Evolutionary conservation across 1,140 invertebrate species (phyloP).

Genomic region (Spodoptera litura): DNA sequence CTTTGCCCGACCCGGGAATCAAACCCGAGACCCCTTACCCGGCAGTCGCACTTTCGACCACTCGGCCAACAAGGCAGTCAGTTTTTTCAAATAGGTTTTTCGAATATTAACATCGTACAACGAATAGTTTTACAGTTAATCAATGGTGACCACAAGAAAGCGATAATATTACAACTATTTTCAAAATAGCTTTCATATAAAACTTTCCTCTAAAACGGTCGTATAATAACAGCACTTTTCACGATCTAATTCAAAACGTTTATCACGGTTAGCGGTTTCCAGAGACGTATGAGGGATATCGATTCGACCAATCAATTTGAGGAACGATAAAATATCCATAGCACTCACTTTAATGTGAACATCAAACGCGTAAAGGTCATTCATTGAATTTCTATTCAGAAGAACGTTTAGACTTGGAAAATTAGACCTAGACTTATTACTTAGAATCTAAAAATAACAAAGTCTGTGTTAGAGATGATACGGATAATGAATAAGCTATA

Average conservation of each 20-base stretch:
- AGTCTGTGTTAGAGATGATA: no score
- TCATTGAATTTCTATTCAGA: conserved; percentile 8
- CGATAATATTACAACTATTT: not conserved
- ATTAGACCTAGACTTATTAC: not conserved
- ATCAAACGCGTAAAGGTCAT: conserved; percentile 4
- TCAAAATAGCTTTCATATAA: not conserved
- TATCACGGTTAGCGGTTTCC: conserved; percentile 5
- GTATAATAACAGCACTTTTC: not conserved
- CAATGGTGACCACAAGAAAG: no score
- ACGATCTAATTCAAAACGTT: not conserved
- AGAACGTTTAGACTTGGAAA: not conserved
- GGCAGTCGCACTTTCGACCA: no score
- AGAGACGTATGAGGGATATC: not conserved
- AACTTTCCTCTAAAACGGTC: no score
- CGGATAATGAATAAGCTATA: no score
- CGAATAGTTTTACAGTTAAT: no score
- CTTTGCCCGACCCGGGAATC: no score
- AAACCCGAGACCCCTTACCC: no score
- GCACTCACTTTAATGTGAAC: conserved; percentile 4
- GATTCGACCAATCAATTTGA: conserved; percentile 29
- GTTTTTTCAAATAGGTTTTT: no score
- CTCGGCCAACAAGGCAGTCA: no score
- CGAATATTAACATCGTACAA: no score
- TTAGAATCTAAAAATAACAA: no score
- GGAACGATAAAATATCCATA: conserved; percentile 17